Base-by-base conservation (phyloP, 2,797 vertebrate species). In the Hafferia zeledoni region DNA sequence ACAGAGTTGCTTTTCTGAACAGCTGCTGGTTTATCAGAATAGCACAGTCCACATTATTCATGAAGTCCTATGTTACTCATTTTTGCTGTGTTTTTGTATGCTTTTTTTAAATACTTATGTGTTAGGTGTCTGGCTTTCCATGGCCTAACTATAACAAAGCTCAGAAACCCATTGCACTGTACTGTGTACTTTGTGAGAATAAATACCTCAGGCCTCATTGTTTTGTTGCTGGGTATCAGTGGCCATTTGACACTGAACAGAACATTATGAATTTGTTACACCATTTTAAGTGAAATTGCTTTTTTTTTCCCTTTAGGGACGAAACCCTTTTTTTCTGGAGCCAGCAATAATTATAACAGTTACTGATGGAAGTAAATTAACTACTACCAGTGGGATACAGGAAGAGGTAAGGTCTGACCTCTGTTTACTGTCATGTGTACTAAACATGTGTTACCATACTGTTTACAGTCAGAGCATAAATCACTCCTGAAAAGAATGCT, bases 251-350 rank as follows among this genome's bases (percentile, higher is more conserved):
- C 53, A 55, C n/a, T 64, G 55, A 92, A 52, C 17, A 83, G 72
- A 81, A 89, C 8, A 28, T 71, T 82, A 35, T 1, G 5, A 25
- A 56, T 74, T 68, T 86, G 13, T 57, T 78, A 16, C 30, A 56
- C 22, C 13, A 28, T 68, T 94, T 93, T 17, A 78, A 83, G 44
- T 89, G 28, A 71, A 84, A 65, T 20, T 71, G 6, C 14, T 17
- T 63, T 71, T 72, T 72, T 47, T 80, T 55, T 53, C 17, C 37
- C 49, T 46, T 24, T 96, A 99, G 99, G 99, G 99, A 94, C 98
- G 99, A 97, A 99, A 99, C 90, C 99, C 99, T 10, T 99, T 99
- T 97, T 99, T 99, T 97, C 98, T 99, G 86, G 99, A 99, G 92
- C 99, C 99, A 43, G 98, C 99, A 95, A 99, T 99, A 96, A 99